Conservation (phyloP, 2,888 invertebrate species). For the Molorchus minor region DNA sequence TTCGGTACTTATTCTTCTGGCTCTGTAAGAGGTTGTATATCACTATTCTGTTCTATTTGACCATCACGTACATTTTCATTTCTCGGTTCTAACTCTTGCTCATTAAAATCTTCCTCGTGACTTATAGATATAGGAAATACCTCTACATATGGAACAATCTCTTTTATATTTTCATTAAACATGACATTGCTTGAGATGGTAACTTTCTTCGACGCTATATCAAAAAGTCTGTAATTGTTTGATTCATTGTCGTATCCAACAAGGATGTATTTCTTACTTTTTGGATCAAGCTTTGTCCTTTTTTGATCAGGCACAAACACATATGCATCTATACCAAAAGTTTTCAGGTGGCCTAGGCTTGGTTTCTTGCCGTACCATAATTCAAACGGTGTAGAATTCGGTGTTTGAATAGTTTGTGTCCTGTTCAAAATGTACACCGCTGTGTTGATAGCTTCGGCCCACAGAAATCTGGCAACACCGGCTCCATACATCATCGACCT, state of each 20-base stretch:
- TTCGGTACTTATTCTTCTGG: too few species aligned
- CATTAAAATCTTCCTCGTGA: too few species aligned
- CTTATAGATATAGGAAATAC: too few species aligned
- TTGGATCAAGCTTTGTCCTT: background rate
- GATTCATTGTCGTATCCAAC: too few species aligned
- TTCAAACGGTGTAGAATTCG: constrained; percentile 4
- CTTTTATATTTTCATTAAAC: background rate
- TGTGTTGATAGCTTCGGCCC: constrained; percentile 55
- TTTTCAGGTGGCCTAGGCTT: too few species aligned
- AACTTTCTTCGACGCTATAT: background rate
- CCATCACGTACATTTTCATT: too few species aligned
- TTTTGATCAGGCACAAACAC: background rate
- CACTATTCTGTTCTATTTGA: too few species aligned
- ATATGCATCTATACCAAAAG: background rate
- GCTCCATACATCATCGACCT: constrained; percentile 49
- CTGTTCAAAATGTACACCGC: constrained; percentile 36
- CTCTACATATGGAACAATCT: too few species aligned
- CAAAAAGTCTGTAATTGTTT: background rate
- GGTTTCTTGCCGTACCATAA: background rate
- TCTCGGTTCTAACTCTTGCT: too few species aligned
- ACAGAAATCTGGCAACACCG: constrained; percentile 46
- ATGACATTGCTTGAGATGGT: background rate
- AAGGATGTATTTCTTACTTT: too few species aligned
- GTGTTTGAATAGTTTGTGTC: constrained; percentile 17
- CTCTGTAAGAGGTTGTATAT: too few species aligned